Evolutionary conservation across 2,888 invertebrate genomes (phyloP), one percentile per base, ranked within the genome.

Genomic region (Dryococelus australis): DNA sequence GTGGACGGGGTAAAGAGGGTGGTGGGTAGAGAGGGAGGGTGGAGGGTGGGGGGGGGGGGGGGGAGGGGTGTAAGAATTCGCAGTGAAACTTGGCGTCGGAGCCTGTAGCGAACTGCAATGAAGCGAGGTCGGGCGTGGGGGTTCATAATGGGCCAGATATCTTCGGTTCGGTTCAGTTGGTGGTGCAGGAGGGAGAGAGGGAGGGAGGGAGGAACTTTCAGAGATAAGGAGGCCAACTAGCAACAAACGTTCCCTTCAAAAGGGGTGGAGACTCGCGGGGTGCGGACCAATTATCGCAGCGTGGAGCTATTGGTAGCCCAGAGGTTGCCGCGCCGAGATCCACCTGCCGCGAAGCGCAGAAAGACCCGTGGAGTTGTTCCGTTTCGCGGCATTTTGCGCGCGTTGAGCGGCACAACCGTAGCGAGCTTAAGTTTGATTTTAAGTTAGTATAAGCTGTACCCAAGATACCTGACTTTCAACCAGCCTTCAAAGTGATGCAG

Each of bases 71-170:
- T n/a, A n/a, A n/a, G 43, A 47, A 35, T 85, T n/a, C 47, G 24
- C 65, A 24, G 27, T 80, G 85, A 85, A 87, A 87, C 78, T 80
- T 87, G 80, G 51, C n/a, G n/a, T n/a, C 81, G 43, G 84, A 85
- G 85, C 10, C 65, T 65, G 65, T 65, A 12, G 65, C 65, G 24
- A 65, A 65, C 65, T 65, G 65, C 65, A 65, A 65, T 65, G 65
- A 65, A 13, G 65, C 65, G 6, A 16, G 65, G 65, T 65, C 65
- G n/a, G n/a, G n/a, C n/a, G n/a, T n/a, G n/a, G n/a, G n/a, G n/a
- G n/a, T n/a, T n/a, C n/a, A 65, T 16, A 65, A 65, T 65, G 65
- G 12, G 65, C 65, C 65, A n/a, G 24, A 65, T 65, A 65, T 47
- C 47, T 65, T 65, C 20, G 65, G 65, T 16, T 9, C 4, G 20